phyloP scores from a whole-genome alignment of 2,113 vertebrate genomes.

The Calypte anna region DNA sequence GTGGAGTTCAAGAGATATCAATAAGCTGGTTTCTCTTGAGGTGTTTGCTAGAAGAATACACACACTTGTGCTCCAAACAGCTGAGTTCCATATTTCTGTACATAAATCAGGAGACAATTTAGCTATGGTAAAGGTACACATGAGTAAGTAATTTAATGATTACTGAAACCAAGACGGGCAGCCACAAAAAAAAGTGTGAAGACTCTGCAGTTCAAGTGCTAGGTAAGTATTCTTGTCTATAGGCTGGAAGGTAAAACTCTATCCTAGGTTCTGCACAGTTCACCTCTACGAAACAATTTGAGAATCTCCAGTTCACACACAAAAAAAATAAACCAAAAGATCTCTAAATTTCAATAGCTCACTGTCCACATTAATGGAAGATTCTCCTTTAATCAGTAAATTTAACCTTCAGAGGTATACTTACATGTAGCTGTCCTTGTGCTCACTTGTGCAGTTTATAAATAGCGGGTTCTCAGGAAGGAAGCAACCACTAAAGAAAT shows the following conservation, averaged over 20 bases:
- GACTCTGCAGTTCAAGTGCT: neutral
- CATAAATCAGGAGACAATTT: neutral
- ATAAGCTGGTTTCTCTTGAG: neutral
- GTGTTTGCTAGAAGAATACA: neutral
- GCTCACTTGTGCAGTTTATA: slow-evolving; percentile 68
- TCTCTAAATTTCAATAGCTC: neutral
- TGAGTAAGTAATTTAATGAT: neutral
- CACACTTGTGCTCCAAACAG: neutral
- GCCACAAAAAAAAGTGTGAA: neutral
- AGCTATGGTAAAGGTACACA: neutral
- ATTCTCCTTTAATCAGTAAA: neutral
- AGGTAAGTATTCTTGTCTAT: neutral
- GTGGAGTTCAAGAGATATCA: neutral
- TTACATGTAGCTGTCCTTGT: slow-evolving; percentile 33
- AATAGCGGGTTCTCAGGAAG: slow-evolving; percentile 82
- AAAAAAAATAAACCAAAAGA: neutral
- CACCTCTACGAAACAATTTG: accelerated
- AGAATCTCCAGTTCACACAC: neutral
- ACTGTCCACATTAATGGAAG: neutral
- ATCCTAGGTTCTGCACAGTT: neutral
- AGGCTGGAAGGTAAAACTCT: neutral
- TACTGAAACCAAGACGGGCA: neutral
- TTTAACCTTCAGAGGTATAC: slow-evolving; percentile 17
- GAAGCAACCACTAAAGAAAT: slow-evolving; percentile 69
- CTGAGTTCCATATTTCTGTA: neutral